Percentiles rank a stretch among this genome's conserved stretches.
Evolutionary conservation across 2,888 invertebrate species (phyloP).

Genomic region (Clusia tigrina): DNA sequence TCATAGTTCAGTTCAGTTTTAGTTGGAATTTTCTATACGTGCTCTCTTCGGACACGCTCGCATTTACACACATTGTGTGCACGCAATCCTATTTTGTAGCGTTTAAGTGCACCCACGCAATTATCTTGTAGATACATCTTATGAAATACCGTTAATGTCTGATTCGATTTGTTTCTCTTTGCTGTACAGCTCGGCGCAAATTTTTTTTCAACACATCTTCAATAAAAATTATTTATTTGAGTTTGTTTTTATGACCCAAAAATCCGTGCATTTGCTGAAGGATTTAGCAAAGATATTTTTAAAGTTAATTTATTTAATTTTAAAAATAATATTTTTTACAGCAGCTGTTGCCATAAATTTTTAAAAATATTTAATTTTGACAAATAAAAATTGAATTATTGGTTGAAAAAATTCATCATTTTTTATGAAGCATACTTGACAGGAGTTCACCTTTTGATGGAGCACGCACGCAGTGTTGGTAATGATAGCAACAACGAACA

Average conservation of each 20-base stretch:
- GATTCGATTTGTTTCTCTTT: no score
- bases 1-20: neutral
- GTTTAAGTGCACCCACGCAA: constrained; percentile 4
- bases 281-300: constrained; percentile 3
- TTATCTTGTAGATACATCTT: neutral
- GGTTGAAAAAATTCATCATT: no score
- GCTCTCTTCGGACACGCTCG: no score
- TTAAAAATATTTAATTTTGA: neutral
- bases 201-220: neutral
- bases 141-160: no score
- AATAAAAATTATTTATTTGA: neutral
- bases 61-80: no score
- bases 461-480: no score
- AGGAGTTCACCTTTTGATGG: no score
- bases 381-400: no score
- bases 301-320: neutral
- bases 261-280: no score
- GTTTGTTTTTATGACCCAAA: no score
- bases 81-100: neutral
- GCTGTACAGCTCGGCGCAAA: neutral
- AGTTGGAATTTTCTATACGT: neutral
- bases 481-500: no score
- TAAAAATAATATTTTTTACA: neutral
- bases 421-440: no score
- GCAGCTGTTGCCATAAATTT: constrained; percentile 6